Conservation (phyloP, 2,113 vertebrate species). For the Cathartes aura region DNA sequence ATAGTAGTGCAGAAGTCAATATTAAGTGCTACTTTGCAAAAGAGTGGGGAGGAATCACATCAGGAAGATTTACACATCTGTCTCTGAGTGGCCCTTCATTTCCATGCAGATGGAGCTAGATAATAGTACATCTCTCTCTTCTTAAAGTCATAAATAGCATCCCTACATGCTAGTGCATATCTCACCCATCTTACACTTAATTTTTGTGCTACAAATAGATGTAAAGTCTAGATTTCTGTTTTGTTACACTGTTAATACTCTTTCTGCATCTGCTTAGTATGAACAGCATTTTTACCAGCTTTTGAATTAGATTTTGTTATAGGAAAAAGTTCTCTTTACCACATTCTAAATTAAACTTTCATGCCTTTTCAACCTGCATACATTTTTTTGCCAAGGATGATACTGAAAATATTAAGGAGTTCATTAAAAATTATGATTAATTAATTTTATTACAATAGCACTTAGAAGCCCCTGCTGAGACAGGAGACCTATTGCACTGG, state of each 20-base stretch:
- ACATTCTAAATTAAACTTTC: neutral
- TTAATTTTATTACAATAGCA: slow-evolving; percentile 36
- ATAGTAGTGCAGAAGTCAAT: neutral
- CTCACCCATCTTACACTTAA: neutral
- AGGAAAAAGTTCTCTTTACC: neutral
- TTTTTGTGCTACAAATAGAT: neutral
- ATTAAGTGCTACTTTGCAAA: neutral
- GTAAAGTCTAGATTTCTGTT: neutral
- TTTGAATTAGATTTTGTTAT: neutral
- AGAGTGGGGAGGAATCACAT: neutral
- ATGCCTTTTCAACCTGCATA: neutral
- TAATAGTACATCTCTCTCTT: neutral
- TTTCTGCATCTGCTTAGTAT: neutral
- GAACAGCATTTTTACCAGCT: neutral
- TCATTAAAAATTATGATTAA: slow-evolving; percentile 54
- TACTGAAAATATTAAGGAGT: neutral
- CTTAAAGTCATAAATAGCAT: neutral
- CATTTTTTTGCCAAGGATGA: neutral
- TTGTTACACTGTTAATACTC: neutral
- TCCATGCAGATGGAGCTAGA: neutral
- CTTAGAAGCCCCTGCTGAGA: slow-evolving; percentile 31
- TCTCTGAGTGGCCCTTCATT: neutral
- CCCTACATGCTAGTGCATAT: neutral
- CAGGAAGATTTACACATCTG: neutral
- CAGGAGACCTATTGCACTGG: slow-evolving; percentile 35